Evolutionary conservation across 2,797 vertebrate species (phyloP), one percentile per base, ranked within the genome.

Genomic region (Erpetoichthys calabaricus): DNA sequence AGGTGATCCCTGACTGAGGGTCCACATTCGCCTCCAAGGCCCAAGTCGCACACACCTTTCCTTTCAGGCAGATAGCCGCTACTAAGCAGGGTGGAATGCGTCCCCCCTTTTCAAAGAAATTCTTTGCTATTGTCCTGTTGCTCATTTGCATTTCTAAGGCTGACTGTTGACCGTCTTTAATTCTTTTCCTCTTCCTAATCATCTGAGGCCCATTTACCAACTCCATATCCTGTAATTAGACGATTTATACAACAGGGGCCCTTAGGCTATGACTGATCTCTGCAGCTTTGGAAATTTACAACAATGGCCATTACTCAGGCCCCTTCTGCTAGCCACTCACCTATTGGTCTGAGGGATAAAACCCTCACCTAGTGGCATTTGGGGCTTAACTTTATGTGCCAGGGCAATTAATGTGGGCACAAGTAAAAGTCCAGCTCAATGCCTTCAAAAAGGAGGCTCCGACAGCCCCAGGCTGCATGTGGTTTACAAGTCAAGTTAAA

Each of bases 191-290:
- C 83, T 83, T 90, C 75, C 84, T 91, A 91, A 93, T 94, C 91
- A 92, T 90, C 83, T 77, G 74, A 89, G 84, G 82, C 87, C 86
- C 77, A 79, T 83, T 84, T 79, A 80, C 75, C 72, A 80, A 49
- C 71, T 77, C 87, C 86, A 89, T 88, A 91, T 90, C 90, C 89
- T 91, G 89, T 90, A 92, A 91, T 92, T 91, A 91, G 87, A 86
- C 81, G 83, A 84, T 92, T 91, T 89, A 87, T 77, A 74, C 75
- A 69, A 72, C 68, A 74, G 64, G 81, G 67, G 88, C 86, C 90
- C 88, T 75, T 70, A 72, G 80, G 81, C 80, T 73, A 81, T 67
- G 64, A 71, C 66, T 72, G 85, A 86, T 84, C 74, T 77, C 79
- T 85, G 86, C 76, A 85, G 81, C 82, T 80, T 83, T 86, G 86